Conservation (phyloP, 2,113 vertebrate genomes). For the Pica pica region DNA sequence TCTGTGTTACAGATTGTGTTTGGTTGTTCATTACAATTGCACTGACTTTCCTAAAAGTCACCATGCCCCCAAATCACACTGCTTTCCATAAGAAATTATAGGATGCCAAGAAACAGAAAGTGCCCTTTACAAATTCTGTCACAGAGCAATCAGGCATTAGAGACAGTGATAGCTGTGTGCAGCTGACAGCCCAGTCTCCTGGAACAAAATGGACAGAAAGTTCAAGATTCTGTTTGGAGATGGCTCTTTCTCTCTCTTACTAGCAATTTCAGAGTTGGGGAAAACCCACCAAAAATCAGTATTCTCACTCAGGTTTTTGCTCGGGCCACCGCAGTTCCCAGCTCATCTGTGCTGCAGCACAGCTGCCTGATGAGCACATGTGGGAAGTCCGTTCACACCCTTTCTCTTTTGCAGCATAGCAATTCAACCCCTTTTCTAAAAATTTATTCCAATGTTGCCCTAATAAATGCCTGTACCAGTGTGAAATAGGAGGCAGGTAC, state of each 20-base stretch:
- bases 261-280: not conserved
- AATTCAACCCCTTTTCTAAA: not conserved
- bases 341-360: not conserved
- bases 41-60: not conserved
- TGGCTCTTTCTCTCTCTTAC: not conserved
- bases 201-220: not conserved
- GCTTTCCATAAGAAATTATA: not conserved
- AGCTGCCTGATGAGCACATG: not conserved
- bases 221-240: not conserved
- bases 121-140: not conserved
- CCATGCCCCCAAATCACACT: not conserved
- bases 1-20: not conserved
- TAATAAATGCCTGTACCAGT: not conserved
- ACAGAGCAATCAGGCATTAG: not conserved
- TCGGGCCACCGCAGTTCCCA: not conserved
- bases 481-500: not conserved
- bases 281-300: not conserved
- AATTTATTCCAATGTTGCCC: not conserved
- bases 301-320: not conserved
- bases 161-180: not conserved
- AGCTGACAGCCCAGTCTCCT: not conserved
- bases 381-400: not conserved
- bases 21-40: not conserved
- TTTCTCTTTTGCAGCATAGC: not conserved
- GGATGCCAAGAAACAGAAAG: not conserved